These are phyloP conservation scores for Callipepla squamata DNA, from an alignment of 2,113 vertebrate genomes.

Conservation along the genomic window DNA sequence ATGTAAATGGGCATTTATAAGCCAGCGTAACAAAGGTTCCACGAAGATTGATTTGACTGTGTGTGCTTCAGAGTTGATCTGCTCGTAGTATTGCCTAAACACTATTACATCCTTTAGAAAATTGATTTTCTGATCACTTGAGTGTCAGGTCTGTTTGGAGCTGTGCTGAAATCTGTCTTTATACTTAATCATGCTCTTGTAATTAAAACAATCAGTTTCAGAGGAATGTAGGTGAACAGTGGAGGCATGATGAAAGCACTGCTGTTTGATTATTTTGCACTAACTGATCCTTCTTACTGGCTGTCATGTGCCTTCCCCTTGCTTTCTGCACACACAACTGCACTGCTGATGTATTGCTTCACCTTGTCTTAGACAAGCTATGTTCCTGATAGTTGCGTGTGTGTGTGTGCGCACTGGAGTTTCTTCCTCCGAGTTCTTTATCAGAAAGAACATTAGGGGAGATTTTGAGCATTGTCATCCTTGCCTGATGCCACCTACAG, in stretches of 20 bases:
- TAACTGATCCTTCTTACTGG: fast-evolving
- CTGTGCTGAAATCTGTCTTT: neutral
- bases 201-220: neutral
- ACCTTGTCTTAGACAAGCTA: neutral
- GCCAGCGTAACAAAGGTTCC: neutral
- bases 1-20: neutral
- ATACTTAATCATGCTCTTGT: neutral
- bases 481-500: neutral
- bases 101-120: conserved; percentile 22
- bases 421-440: neutral
- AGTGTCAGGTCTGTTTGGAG: neutral
- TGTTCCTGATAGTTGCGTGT: neutral
- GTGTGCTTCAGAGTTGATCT: neutral
- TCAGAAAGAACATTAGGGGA: neutral
- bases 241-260: neutral
- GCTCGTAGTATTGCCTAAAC: neutral
- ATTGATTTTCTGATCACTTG: neutral
- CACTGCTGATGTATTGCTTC: neutral
- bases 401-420: neutral
- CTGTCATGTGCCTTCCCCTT: neutral
- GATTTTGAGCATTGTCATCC: neutral
- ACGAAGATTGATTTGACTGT: neutral
- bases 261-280: neutral
- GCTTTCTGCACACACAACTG: neutral
- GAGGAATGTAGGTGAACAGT: neutral